A percentile compares a stretch with the other conserved stretches of the same genome.
These are phyloP conservation scores for Stenoptilia bipunctidactyla DNA, from an alignment of 2,888 invertebrate species.

Conservation along the genomic window DNA sequence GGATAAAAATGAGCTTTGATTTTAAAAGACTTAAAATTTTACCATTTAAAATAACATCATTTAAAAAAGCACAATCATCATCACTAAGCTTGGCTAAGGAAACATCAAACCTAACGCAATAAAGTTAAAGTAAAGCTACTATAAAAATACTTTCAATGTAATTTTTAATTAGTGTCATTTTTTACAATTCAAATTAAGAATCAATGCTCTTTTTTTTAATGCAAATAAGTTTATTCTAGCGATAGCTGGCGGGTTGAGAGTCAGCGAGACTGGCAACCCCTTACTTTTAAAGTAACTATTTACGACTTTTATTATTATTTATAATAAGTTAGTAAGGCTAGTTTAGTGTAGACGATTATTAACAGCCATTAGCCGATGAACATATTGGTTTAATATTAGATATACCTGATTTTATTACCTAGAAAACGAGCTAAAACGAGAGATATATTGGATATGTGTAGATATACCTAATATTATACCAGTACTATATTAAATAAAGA, in stretches of 20 bases:
- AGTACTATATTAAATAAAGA: slow-evolving; percentile 26
- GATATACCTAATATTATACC: slow-evolving; percentile 33
- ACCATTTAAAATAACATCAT: too few species aligned
- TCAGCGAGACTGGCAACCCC: slow-evolving; percentile 13
- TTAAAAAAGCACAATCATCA: too few species aligned
- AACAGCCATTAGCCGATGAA: slow-evolving; percentile 28
- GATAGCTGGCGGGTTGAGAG: slow-evolving; percentile 36
- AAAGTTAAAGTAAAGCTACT: too few species aligned
- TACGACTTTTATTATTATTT: slow-evolving; percentile 12
- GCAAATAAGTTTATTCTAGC: slow-evolving; percentile 57
- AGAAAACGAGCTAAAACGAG: not conserved
- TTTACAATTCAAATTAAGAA: slow-evolving; percentile 65
- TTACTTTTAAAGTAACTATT: slow-evolving; percentile 39
- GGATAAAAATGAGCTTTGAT: too few species aligned
- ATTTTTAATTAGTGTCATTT: slow-evolving; percentile 41
- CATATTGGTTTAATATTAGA: slow-evolving; percentile 33
- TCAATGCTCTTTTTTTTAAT: slow-evolving; percentile 64
- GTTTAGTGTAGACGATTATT: slow-evolving; percentile 50
- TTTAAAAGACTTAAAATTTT: too few species aligned
- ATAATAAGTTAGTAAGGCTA: slow-evolving; percentile 67
- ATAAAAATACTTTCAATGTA: not conserved
- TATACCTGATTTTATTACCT: slow-evolving; percentile 6
- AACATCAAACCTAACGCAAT: too few species aligned
- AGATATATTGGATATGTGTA: not conserved
- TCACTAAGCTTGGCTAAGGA: too few species aligned